Evolutionary conservation across 2,888 invertebrate species (phyloP), one percentile per base, ranked within the genome.

Genomic region (Smittia aterrima): DNA sequence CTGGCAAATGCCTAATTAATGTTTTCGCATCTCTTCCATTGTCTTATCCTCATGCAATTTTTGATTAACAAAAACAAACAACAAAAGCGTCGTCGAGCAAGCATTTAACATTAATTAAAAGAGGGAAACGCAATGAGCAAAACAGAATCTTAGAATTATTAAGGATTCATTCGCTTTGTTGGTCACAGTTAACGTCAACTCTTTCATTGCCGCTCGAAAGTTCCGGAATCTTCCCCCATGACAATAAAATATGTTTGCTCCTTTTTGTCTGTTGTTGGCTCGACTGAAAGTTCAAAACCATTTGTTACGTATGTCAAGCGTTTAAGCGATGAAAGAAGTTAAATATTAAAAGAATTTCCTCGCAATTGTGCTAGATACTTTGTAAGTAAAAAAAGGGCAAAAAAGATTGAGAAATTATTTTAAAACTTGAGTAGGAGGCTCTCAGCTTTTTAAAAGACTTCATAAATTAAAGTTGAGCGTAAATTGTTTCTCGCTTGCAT

Each of bases 231-330:
- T 32, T 9, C 9, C 32, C 32, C 32, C 32, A 32, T 9, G 9
- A 32, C 9, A 32, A 32, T 32, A 32, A 32, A 32, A 32, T 32
- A 9, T 32, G 32, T 32, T 32, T 32, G 32, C 47, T n/a, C 47
- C 11, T 11, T 11, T 47, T 47, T 47, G 47, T 47, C 16, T 47
- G 18, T 22, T 22, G 4, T 58, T 58, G 58, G 18, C 22, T 58
- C 22, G 22, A 38, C 38, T 4, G n/a, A 71, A 71, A 71, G 70
- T 71, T 71, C 70, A 71, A 71, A 58, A 27, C 53, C 62, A 72
- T 72, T 72, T 72, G 62, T 72, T 72, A 62, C 62, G 58, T 62
- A 62, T 72, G 72, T 62, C 72, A 62, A 58, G 70, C 70, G 41
- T 70, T 70, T 70, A 62, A 72, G 32, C 25, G 70, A 40, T 7